These are phyloP conservation scores for Hypotaenidia philippensis DNA, from an alignment of 2,797 vertebrate species.

Conservation along the genomic window DNA sequence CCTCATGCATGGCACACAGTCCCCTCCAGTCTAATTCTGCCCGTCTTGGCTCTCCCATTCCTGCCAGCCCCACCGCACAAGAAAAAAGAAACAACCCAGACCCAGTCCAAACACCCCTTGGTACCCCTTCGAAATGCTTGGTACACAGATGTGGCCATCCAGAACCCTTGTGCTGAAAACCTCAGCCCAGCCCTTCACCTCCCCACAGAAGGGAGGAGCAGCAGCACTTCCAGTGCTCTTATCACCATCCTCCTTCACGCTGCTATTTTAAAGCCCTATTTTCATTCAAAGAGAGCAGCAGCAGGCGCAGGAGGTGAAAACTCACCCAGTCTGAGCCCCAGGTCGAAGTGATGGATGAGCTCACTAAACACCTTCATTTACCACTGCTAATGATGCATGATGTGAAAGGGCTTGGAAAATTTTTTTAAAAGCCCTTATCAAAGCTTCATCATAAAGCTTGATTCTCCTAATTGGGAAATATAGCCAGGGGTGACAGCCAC, in stretches of 20 bases:
- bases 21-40: background rate
- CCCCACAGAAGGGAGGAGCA: rapidly evolving
- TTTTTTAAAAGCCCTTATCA: background rate
- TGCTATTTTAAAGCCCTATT: background rate
- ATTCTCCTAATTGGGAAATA: constrained; percentile 8
- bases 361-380: constrained; percentile 25
- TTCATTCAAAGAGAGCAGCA: background rate
- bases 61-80: background rate
- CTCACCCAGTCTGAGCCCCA: background rate
- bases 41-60: background rate
- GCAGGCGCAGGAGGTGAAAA: background rate
- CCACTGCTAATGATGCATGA: background rate
- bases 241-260: rapidly evolving
- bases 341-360: background rate
- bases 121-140: rapidly evolving
- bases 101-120: background rate
- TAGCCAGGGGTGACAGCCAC: background rate
- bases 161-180: background rate
- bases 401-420: background rate
- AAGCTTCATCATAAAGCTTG: background rate
- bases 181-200: background rate
- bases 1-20: rapidly evolving
- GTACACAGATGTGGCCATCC: background rate
- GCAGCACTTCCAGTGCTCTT: background rate
- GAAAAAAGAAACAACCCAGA: background rate